Evolutionary conservation across 2,797 vertebrate species (phyloP), one percentile per base, ranked within the genome.

Genomic region (Sebastes hopkinsi): DNA sequence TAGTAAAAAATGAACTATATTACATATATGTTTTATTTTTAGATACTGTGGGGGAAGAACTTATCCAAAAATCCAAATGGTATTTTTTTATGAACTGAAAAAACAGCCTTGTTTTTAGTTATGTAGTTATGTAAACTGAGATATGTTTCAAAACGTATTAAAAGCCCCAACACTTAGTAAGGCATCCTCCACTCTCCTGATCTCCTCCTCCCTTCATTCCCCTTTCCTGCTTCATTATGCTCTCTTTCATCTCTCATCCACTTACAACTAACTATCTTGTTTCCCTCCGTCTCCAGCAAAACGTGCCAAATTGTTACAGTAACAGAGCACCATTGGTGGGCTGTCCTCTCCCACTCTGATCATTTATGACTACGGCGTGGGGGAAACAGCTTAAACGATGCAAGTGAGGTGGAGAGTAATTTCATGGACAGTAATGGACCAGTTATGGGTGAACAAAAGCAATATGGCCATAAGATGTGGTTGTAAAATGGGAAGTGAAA

Each of bases 71-170:
- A 42, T 42, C 38, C 38, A 42, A 42, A 42, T 42, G 38, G 38
- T 42, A 42, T 42, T 42, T 42, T 42, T 42, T 42, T 42, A 42
- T 42, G 38, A 42, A 42, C 38, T 42, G 38, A 42, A 14, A 42
- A 42, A 42, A 42, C 38, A 42, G 38, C 5, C 38, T 42, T 14
- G 38, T 42, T 42, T 42, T 42, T 42, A 42, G 13, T 42, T 42
- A 6, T 42, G 36, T 38, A 38, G 36, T 38, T 23, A 34, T 80
- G 65, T 86, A 90, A 90, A 85, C 64, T 73, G 78, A 80, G 71
- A 84, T 71, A 73, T 75, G 78, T 82, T 87, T 86, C 61, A 76
- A 82, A 74, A 60, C 36, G 13, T 71, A 50, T 66, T 75, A 77
- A 75, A 77, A 69, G 59, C 68, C 54, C 18, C 61, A 85, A 72